Evolutionary conservation across 2,888 invertebrate genomes (phyloP), one percentile per base, ranked within the genome.

Genomic region (Crocallis elinguaria): DNA sequence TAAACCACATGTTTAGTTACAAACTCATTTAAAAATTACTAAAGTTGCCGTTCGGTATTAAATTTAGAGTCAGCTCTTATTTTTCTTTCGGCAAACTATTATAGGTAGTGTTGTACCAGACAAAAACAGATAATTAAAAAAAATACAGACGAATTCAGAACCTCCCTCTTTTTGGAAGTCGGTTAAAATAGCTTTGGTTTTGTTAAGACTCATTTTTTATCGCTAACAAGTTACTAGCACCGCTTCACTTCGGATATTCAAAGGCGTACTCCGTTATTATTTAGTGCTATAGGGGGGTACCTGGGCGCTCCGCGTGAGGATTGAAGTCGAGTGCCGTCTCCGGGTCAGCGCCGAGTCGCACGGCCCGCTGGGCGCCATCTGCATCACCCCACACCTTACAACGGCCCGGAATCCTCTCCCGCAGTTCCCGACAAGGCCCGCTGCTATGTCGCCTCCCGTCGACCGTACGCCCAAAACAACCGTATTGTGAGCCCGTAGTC

Each of bases 241-340:
- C 27, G 44, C 42, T 33, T 5, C 11, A 30, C 36, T 44, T 41
- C 35, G 42, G 2, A 33, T n/a, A 19, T 33, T 3, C 9, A 8
- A 9, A 2, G 23, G 1, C 11, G 29, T 3, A 1, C 23, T 3
- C 35, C 42, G 25, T 16, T 45, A 49, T 53, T 42, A 33, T 27
- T 45, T 19, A 17, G 66, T 67, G 68, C 66, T 68, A 61, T 43
- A 8, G 63, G 62, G 51, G 67, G 65, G 69, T 93, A 93, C 93
- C 93, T 93, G 93, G 79, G 92, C 92, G 90, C 89, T 93, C 88
- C 92, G 89, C 79, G 92, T 92, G 88, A 94, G 92, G 90, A 94
- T 92, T 81, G 94, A 94, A 81, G 95, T 95, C 90, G 95, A 95
- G 93, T 95, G 95, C 71, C 95, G 93, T 79, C 95, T 93, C 84